Percentiles rank a stretch among this genome's conserved stretches.
Conservation (phyloP, 2,797 vertebrate genomes). For the Cuculus canorus region DNA sequence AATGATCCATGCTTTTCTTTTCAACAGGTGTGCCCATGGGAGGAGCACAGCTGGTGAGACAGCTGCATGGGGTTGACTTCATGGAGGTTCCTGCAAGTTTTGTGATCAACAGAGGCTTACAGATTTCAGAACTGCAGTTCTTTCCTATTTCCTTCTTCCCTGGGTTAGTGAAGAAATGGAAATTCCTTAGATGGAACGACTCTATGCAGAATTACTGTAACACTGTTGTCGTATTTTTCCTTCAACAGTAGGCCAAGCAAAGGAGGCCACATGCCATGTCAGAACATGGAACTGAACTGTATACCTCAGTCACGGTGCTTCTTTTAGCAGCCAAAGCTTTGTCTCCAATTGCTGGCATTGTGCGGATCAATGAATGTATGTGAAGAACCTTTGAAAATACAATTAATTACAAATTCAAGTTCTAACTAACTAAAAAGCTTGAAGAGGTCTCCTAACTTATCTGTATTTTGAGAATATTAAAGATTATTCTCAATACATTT, state of each 20-base stretch:
- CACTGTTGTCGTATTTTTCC: not conserved
- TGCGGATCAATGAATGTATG: not conserved
- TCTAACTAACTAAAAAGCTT: conserved; percentile 60
- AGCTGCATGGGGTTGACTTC: not conserved
- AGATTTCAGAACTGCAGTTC: not conserved
- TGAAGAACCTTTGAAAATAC: not conserved
- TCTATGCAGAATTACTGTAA: not conserved
- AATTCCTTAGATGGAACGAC: not conserved
- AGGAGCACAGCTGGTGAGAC: not conserved
- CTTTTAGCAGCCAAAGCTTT: not conserved
- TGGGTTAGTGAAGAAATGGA: not conserved
- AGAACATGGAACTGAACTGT: not conserved
- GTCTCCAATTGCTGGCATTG: not conserved
- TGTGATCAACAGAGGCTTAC: not conserved
- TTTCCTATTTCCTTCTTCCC: not conserved
- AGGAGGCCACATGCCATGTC: not conserved
- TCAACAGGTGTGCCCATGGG: not conserved
- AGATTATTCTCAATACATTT: conserved; percentile 30
- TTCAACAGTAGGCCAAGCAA: not conserved
- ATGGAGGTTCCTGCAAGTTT: not conserved
- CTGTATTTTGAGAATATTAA: conserved; percentile 39
- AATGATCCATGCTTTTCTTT: not conserved
- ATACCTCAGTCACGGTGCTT: not conserved
- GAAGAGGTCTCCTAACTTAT: conserved; percentile 29
- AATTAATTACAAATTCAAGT: not conserved